These are phyloP conservation scores for Hylaeus volcanicus DNA, from an alignment of 1,140 invertebrate species.

Conservation along the genomic window DNA sequence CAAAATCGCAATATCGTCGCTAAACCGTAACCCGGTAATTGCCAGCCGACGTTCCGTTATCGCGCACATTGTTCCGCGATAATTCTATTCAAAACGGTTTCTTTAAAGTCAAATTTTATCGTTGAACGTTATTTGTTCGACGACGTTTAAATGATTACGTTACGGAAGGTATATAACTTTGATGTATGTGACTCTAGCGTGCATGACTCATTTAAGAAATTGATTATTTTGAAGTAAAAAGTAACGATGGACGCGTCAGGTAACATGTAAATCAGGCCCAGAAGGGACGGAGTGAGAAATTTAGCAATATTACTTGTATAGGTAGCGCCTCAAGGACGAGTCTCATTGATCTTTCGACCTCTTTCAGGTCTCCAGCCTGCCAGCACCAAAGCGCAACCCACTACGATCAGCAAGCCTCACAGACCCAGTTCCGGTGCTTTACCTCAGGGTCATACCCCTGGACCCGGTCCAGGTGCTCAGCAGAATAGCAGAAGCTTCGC, in stretches of 20 bases:
- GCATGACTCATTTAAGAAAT: no score
- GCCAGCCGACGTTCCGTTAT: not conserved
- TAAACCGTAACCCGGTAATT: not conserved
- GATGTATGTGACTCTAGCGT: no score
- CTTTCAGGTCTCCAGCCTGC: conserved; percentile 77
- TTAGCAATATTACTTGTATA: no score
- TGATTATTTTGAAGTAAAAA: no score
- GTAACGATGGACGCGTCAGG: no score
- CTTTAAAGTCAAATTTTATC: no score
- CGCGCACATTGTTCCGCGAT: not conserved
- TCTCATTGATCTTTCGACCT: conserved; percentile 24
- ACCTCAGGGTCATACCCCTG: conserved; percentile 80
- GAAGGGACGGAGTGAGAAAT: no score
- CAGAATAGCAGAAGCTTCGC: conserved; percentile 84
- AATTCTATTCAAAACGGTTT: not conserved
- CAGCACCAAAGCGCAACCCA: conserved; percentile 75
- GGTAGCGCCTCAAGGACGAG: not conserved
- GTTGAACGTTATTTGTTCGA: no score
- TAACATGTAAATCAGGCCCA: no score
- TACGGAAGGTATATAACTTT: no score
- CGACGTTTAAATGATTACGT: no score
- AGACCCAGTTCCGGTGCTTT: conserved; percentile 76
- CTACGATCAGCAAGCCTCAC: conserved; percentile 76
- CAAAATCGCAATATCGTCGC: not conserved
- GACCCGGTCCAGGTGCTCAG: conserved; percentile 78